Evolutionary conservation across 2,113 vertebrate genomes (phyloP), one percentile per base, ranked within the genome.

Genomic region (Carassius auratus): DNA sequence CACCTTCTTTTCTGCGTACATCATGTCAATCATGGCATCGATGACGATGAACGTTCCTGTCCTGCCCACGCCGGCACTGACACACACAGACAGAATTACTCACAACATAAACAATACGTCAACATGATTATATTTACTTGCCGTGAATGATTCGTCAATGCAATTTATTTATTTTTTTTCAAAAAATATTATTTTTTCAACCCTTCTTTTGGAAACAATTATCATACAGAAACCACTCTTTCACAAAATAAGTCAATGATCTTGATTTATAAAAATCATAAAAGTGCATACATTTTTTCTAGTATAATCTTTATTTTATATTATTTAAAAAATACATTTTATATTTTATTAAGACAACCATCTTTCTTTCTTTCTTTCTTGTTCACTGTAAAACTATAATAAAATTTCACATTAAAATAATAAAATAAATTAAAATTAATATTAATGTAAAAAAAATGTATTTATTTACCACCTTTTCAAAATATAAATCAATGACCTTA

Each of bases 41-140:
- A 99, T 99, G 9, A 99, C 96, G 0, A 99, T 97, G 89, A 99
- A 99, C 0, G 98, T 99, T 89, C 98, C 98, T 0, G 98, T 99
- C 87, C 98, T 94, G 48, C 98, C 98, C 48, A 99, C 98, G 0
- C 98, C 98, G 0, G 97, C 98, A 0, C 98, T 99, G 21, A 83
- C 62, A 74, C 42, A 83, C 45, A 84, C 59, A 85, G 19, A 90
- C 77, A 90, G 62, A 84, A 4, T 26, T 62, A 61, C 42, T 61
- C 19, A 62, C 36, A 21, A 33, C 23, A 66, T 4, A 17, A 66
- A 21, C 57, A 21, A 59, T 21, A 59, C 21, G 55, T 19, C 5
- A 59, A 9, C 8, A 59, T 59, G 3, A n/a, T 61, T 9, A 9
- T 3, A 6, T 26, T 17, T 19, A 19, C 45, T 38, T 79, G 5